Conservation (phyloP, 2,888 invertebrate species). For the Cylindroiulus punctatus region DNA sequence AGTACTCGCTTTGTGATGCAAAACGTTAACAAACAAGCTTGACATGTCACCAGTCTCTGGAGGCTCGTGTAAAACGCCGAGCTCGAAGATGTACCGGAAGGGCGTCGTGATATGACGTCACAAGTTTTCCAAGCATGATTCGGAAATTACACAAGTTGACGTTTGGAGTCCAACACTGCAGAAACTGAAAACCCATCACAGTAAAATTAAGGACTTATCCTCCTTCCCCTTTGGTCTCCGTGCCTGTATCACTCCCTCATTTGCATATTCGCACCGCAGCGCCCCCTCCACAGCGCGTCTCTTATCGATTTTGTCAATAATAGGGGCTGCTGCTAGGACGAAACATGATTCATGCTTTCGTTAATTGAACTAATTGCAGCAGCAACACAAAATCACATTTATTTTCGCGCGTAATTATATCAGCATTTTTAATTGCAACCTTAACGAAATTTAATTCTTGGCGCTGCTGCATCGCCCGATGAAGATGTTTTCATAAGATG, state of each 20-base stretch:
- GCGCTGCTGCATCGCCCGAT: background rate
- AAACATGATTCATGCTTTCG: constrained; percentile 52
- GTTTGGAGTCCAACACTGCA: too few relatives aligned
- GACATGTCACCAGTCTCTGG: too few relatives aligned
- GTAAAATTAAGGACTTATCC: too few relatives aligned
- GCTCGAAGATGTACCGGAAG: too few relatives aligned
- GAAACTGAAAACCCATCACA: too few relatives aligned
- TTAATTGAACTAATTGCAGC: constrained; percentile 54
- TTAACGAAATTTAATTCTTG: constrained; percentile 31
- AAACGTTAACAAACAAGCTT: too few relatives aligned
- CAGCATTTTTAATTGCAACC: constrained; percentile 54
- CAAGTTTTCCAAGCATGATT: too few relatives aligned
- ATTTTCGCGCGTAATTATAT: constrained; percentile 54
- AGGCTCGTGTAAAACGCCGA: too few relatives aligned
- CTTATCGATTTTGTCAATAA: constrained; percentile 27
- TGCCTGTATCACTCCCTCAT: background rate
- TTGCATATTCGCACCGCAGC: constrained; percentile 20
- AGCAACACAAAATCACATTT: constrained; percentile 54
- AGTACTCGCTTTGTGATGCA: too few relatives aligned
- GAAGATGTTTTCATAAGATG: constrained; percentile 27
- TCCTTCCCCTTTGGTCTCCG: background rate
- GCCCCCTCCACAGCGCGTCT: background rate
- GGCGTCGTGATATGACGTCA: too few relatives aligned
- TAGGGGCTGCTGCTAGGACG: constrained; percentile 24
- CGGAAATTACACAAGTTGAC: too few relatives aligned